These are phyloP conservation scores for Leuctra nigra DNA, from an alignment of 2,888 invertebrate species.

Conservation along the genomic window DNA sequence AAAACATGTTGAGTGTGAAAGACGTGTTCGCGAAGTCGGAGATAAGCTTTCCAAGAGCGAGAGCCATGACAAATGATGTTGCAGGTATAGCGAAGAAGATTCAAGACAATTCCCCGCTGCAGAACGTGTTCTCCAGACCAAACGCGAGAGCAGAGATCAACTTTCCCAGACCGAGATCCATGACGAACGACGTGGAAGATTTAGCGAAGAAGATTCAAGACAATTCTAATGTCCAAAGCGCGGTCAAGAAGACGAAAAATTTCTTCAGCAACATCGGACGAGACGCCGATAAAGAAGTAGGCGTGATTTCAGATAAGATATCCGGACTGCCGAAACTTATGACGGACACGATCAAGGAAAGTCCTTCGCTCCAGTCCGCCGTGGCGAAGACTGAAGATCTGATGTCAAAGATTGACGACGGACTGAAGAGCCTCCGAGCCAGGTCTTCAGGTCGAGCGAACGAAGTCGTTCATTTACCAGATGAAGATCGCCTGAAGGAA, in stretches of 20 bases:
- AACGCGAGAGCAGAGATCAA: neutral
- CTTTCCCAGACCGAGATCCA: too few relatives aligned
- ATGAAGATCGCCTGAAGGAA: neutral
- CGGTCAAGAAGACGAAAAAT: neutral
- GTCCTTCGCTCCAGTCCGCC: neutral
- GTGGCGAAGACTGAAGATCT: slow-evolving; percentile 1
- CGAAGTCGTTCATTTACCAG: too few relatives aligned
- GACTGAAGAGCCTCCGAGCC: neutral
- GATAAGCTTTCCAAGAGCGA: too few relatives aligned
- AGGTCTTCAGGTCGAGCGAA: too few relatives aligned
- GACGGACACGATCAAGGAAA: neutral
- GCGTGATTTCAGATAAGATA: neutral
- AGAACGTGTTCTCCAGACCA: too few relatives aligned
- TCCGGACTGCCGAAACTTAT: neutral
- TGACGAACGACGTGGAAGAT: too few relatives aligned
- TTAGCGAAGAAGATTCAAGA: neutral
- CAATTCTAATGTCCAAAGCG: neutral
- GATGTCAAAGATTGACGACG: neutral
- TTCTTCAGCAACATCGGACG: neutral
- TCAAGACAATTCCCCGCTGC: too few relatives aligned
- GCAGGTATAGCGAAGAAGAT: too few relatives aligned
- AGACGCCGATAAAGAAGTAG: neutral
- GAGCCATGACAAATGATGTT: too few relatives aligned
- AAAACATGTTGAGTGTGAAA: too few relatives aligned
- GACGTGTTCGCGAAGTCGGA: too few relatives aligned